Conservation (phyloP, 2,888 invertebrate species). For the Patella caerulea region DNA sequence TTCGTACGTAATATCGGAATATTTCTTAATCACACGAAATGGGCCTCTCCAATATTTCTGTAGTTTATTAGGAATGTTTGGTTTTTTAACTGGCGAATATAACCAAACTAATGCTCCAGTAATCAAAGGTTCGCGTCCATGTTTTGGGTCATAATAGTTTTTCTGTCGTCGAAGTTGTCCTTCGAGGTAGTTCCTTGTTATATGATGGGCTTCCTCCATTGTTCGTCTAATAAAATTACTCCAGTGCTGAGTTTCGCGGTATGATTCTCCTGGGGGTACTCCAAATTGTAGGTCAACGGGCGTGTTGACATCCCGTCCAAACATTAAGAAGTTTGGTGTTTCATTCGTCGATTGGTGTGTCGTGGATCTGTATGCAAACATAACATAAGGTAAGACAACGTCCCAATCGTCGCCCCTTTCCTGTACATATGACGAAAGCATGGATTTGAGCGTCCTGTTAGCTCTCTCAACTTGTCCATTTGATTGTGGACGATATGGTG, state of each 20-base stretch:
- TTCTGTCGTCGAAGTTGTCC: background rate
- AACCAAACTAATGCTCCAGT: slow-evolving; percentile 12
- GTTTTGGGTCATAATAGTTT: slow-evolving; percentile 6
- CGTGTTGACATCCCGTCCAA: slow-evolving; percentile 26
- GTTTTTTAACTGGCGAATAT: slow-evolving; percentile 11
- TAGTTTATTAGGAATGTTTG: slow-evolving; percentile 15
- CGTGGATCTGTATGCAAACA: slow-evolving; percentile 30
- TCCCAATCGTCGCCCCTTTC: slow-evolving; percentile 36
- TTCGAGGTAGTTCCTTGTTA: background rate
- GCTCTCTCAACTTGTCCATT: slow-evolving; percentile 38
- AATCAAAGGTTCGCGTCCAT: background rate
- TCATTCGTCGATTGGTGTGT: slow-evolving; percentile 28
- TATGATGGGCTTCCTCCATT: background rate
- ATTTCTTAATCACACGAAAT: background rate
- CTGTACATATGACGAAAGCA: slow-evolving; percentile 29
- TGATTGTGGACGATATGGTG: slow-evolving; percentile 34
- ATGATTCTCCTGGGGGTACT: slow-evolving; percentile 8
- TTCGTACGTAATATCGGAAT: background rate
- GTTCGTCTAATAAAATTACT: slow-evolving; percentile 5
- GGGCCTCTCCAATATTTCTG: slow-evolving; percentile 22
- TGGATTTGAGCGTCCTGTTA: slow-evolving; percentile 30
- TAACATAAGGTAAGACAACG: slow-evolving; percentile 21
- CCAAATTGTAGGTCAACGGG: slow-evolving; percentile 21
- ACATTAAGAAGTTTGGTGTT: slow-evolving; percentile 24
- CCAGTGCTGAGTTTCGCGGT: slow-evolving; percentile 3